Conservation (phyloP, 2,888 invertebrate genomes). For the Hyposoter didymator region DNA sequence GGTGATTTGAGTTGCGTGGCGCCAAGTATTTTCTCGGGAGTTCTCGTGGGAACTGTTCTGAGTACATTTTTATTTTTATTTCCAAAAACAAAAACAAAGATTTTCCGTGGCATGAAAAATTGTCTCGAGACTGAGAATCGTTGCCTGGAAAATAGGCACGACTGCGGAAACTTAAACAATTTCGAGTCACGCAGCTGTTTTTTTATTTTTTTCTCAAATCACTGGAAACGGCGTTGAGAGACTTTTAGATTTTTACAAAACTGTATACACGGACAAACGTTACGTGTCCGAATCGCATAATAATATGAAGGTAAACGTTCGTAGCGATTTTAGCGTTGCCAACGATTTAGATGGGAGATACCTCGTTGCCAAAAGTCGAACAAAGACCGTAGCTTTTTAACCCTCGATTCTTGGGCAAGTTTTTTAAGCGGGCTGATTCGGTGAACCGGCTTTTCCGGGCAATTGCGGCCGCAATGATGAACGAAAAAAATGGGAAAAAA, state of each 20-base stretch:
- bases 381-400: conserved; percentile 55
- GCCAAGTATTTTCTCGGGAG: not conserved
- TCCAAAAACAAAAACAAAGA: not conserved
- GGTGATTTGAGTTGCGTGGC: not conserved
- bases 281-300: not conserved
- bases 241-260: conserved; percentile 1
- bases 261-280: not conserved
- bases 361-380: not conserved
- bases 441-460: too few relatives aligned
- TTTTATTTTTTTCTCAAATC: not conserved
- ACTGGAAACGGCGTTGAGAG: not conserved
- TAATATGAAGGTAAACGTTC: not conserved
- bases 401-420: not conserved
- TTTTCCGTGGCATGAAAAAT: not conserved
- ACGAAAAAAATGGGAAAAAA: too few relatives aligned
- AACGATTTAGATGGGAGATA: not conserved
- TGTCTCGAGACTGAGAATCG: not conserved
- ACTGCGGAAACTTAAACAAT: not conserved
- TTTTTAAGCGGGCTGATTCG: too few relatives aligned
- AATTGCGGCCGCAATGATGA: too few relatives aligned
- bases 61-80: too few relatives aligned
- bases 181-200: not conserved
- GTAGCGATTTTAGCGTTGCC: conserved; percentile 28
- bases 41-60: not conserved
- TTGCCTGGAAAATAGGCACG: not conserved